Base-by-base conservation (phyloP, 2,888 invertebrate species). In the Calliopum simillimum region DNA sequence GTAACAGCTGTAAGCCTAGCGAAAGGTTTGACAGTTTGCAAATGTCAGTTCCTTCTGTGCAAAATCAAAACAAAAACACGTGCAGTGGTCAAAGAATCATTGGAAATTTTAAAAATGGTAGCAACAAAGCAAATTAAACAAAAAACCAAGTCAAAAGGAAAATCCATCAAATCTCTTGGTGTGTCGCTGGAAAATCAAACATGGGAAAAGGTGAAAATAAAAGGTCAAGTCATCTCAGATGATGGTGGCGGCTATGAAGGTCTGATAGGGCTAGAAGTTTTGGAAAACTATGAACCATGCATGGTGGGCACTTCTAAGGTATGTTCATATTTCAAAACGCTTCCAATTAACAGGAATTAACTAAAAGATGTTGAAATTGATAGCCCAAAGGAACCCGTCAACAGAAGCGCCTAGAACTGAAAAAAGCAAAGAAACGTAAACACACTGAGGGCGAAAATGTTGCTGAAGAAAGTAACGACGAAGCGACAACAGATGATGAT, bases 251-350 rank as follows among this genome's bases (percentile, higher is more conserved):
- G 87, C 71, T 87, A 92, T 66, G 91, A 92, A 74, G 92, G 92
- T 13, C 88, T 95, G 72, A 88, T 93, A 46, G 94, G 93, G 1
- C 88, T 95, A 55, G 94, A 95, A 85, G 94, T 94, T 79, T 89
- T 95, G 71, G 89, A 89, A 4, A 89, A 91, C 75, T 94, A 94
- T 80, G 88, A 89, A 73, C 82, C 79, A 1, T 65, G 71, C 6
- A 64, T 91, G 56, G 88, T 90, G 75, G 79, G 79, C 65, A 83
- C 76, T 4, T 76, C 85, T 80, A 86, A 87, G 85, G 87, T 88
- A 85, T 83, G 76, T 75, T 63, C 1, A 33, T 0, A 13, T 12
- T 47, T 16, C 43, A 44, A 55, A 43, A 64, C n/a, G n/a, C n/a
- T n/a, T n/a, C n/a, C n/a, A n/a, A n/a, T n/a, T n/a, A 21, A 47